Evolutionary conservation across 2,797 vertebrate genomes (phyloP).

Genomic region (Sorex maritimensis): DNA sequence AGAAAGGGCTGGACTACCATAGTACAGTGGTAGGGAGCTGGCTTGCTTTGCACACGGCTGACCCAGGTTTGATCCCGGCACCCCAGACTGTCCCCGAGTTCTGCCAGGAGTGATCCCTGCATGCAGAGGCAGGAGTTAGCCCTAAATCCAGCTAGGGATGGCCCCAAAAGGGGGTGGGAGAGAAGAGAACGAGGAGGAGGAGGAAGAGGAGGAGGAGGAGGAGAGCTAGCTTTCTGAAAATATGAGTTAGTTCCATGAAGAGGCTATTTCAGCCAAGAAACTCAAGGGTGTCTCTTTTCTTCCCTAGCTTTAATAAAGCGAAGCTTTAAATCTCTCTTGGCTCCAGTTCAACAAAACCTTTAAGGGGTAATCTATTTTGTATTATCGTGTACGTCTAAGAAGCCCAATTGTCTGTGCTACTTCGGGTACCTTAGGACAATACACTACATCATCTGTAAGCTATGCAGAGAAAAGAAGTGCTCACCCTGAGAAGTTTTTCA

Average conservation of each 20-base stretch:
- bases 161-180: too few species aligned
- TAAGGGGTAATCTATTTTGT: slow-evolving; percentile 11
- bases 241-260: background rate
- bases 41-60: too few species aligned
- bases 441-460: background rate
- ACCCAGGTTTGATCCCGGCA: too few species aligned
- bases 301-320: background rate
- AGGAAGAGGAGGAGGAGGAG: too few species aligned
- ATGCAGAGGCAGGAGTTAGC: too few species aligned
- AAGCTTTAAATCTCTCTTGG: background rate
- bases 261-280: background rate
- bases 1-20: background rate
- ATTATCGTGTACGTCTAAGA: background rate
- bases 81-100: too few species aligned
- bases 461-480: slow-evolving; percentile 65
- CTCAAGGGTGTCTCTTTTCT: background rate
- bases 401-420: background rate
- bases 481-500: slow-evolving; percentile 97
- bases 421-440: slow-evolving; percentile 8
- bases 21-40: too few species aligned
- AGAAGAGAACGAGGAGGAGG: too few species aligned
- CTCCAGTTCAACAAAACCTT: slow-evolving; percentile 28
- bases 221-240: background rate
- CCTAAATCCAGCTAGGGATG: too few species aligned
- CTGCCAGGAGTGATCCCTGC: too few species aligned